Percentiles rank a stretch among this genome's conserved stretches.
phyloP scores from a whole-genome alignment of 2,888 invertebrate species.

The Euspilapteryx auroguttella region DNA sequence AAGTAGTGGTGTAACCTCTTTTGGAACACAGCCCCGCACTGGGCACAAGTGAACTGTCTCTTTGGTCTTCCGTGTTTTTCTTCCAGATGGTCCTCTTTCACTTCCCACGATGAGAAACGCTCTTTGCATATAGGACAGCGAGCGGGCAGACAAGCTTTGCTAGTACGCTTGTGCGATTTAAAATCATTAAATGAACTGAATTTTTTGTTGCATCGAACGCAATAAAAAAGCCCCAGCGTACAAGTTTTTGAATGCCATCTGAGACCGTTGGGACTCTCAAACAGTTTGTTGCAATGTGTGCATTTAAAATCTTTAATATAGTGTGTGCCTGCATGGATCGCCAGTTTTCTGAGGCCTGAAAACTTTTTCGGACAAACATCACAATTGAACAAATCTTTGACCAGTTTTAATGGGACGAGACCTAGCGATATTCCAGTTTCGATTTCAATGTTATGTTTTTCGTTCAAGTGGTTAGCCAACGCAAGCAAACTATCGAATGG shows the following conservation, averaged over 20 bases:
- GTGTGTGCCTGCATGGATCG: neutral
- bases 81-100: slow-evolving; percentile 4
- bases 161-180: slow-evolving; percentile 1
- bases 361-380: neutral
- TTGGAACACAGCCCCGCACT: slow-evolving; percentile 2
- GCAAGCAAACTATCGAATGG: neutral
- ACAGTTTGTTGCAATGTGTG: neutral
- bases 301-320: slow-evolving; percentile 1
- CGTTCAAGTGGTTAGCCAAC: slow-evolving; percentile 3
- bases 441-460: slow-evolving; percentile 1
- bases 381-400: slow-evolving; percentile 1
- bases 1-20: neutral
- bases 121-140: slow-evolving; percentile 2
- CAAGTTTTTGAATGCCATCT: neutral
- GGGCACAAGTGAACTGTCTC: slow-evolving; percentile 2
- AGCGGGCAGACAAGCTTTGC: slow-evolving; percentile 2
- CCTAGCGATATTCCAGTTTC: neutral
- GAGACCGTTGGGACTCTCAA: neutral
- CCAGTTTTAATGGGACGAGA: slow-evolving; percentile 2
- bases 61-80: slow-evolving; percentile 2
- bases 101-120: slow-evolving; percentile 2
- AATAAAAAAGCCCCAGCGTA: neutral
- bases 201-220: slow-evolving; percentile 2
- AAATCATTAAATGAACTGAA: slow-evolving; percentile 3
- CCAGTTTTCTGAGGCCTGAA: neutral